A percentile compares a stretch with the other conserved stretches of the same genome.
Conservation (phyloP, 2,113 vertebrate species). For the Theristicus caerulescens region DNA sequence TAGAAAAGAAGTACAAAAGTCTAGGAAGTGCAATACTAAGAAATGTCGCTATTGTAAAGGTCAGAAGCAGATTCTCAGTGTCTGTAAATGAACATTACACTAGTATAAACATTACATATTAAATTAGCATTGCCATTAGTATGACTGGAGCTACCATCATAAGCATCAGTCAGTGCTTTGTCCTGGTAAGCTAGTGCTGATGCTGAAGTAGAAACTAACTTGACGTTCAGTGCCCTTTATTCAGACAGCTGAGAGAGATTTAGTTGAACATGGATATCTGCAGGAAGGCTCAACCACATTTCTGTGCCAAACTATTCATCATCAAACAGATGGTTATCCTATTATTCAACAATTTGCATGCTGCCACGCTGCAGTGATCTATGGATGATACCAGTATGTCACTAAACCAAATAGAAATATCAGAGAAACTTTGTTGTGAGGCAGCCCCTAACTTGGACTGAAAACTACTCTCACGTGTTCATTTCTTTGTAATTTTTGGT, state of each 20-base stretch:
- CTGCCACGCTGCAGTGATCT: constrained; percentile 17
- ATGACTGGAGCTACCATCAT: background rate
- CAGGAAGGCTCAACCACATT: constrained; percentile 8
- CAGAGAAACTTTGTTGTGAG: background rate
- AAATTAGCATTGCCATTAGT: background rate
- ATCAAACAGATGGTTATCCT: constrained; percentile 10
- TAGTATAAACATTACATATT: background rate
- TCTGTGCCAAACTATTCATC: constrained; percentile 22
- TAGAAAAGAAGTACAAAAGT: constrained; percentile 11
- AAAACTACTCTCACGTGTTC: background rate
- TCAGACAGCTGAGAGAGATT: constrained; percentile 41
- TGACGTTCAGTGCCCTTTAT: constrained; percentile 18
- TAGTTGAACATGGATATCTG: constrained; percentile 9
- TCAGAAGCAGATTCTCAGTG: background rate
- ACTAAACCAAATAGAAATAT: background rate
- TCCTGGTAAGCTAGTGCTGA: background rate
- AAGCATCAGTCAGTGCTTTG: background rate
- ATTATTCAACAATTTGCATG: constrained; percentile 20
- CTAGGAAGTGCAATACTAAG: background rate
- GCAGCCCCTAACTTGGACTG: background rate
- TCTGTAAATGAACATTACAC: background rate
- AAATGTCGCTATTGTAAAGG: constrained; percentile 26
- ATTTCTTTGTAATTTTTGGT: background rate
- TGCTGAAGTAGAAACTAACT: background rate
- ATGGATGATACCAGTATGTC: background rate